Conservation (phyloP, 2,113 vertebrate species). For the Chaenogobius annularis region DNA sequence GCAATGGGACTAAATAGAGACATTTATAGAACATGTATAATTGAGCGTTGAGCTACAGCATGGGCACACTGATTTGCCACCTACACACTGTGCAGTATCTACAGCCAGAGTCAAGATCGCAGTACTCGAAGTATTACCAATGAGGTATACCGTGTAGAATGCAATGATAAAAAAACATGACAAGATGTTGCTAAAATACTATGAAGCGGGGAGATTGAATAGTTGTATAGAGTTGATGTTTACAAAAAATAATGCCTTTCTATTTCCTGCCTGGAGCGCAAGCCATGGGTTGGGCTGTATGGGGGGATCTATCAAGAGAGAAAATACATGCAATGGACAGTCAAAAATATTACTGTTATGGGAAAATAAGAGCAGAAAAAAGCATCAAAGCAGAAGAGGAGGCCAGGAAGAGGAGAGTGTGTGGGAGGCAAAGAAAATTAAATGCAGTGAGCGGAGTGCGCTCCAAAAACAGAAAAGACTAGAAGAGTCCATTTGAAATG, state of each 20-base stretch:
- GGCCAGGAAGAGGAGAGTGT: slow-evolving; percentile 13
- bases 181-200: slow-evolving; percentile 57
- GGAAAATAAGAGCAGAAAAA: slow-evolving; percentile 29
- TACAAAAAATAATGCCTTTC: slow-evolving; percentile 2
- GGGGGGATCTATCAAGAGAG: slow-evolving; percentile 25
- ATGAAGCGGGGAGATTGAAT: slow-evolving; percentile 32
- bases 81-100: slow-evolving; percentile 35
- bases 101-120: slow-evolving; percentile 15
- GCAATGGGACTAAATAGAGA: slow-evolving; percentile 22
- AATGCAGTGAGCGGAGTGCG: slow-evolving; percentile 44
- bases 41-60: slow-evolving; percentile 28
- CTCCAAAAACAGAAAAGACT: slow-evolving; percentile 16
- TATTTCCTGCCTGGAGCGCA: slow-evolving; percentile 32
- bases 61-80: slow-evolving; percentile 47
- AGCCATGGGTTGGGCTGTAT: slow-evolving; percentile 25
- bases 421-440: slow-evolving; percentile 55
- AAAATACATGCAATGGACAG: slow-evolving; percentile 24
- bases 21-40: slow-evolving; percentile 55
- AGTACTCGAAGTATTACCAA: slow-evolving; percentile 28
- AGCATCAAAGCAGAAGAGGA: slow-evolving; percentile 21
- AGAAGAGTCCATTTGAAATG: slow-evolving; percentile 4
- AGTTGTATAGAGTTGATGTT: slow-evolving; percentile 6
- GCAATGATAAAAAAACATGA: slow-evolving; percentile 7
- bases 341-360: slow-evolving; percentile 31
- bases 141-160: slow-evolving; percentile 36